Conservation (phyloP, 2,113 vertebrate genomes). For the Oncorhynchus masou region DNA sequence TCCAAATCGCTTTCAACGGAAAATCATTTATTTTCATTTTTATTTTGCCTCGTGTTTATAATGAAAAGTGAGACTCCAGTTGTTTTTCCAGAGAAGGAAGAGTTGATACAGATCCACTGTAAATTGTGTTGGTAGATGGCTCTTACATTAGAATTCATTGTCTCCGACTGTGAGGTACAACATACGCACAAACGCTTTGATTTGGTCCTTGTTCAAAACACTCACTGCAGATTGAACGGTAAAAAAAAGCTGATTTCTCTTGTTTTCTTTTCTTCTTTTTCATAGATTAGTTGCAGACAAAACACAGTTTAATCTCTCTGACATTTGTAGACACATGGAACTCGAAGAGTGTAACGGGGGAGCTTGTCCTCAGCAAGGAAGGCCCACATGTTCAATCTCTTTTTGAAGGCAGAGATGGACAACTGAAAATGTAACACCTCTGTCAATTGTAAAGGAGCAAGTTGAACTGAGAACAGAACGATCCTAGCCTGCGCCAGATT, state of each 20-base stretch:
- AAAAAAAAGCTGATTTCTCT: too few relatives aligned
- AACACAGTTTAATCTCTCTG: too few relatives aligned
- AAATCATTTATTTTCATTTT: conserved; percentile 50
- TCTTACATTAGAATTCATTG: conserved; percentile 23
- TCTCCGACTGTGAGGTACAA: not conserved
- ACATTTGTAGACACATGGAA: too few relatives aligned
- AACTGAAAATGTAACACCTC: conserved; percentile 45
- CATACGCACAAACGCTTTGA: not conserved
- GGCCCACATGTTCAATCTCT: not conserved
- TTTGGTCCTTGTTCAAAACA: too few relatives aligned
- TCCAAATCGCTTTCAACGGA: conserved; percentile 32
- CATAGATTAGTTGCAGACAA: too few relatives aligned
- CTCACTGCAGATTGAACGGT: too few relatives aligned
- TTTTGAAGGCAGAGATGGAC: not conserved
- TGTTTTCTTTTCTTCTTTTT: too few relatives aligned
- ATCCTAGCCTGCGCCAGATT: conserved; percentile 18
- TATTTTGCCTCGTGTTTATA: conserved; percentile 18
- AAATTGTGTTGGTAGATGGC: conserved; percentile 1
- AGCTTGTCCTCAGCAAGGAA: not conserved
- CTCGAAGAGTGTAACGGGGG: too few relatives aligned
- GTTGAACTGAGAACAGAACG: conserved; percentile 23
- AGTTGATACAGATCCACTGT: conserved; percentile 18
- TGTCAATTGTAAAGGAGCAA: conserved; percentile 1
- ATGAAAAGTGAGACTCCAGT: conserved; percentile 25
- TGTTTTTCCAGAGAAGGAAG: conserved; percentile 9